Evolutionary conservation across 2,113 vertebrate genomes (phyloP).

Genomic region (Solenodon paradoxus): DNA sequence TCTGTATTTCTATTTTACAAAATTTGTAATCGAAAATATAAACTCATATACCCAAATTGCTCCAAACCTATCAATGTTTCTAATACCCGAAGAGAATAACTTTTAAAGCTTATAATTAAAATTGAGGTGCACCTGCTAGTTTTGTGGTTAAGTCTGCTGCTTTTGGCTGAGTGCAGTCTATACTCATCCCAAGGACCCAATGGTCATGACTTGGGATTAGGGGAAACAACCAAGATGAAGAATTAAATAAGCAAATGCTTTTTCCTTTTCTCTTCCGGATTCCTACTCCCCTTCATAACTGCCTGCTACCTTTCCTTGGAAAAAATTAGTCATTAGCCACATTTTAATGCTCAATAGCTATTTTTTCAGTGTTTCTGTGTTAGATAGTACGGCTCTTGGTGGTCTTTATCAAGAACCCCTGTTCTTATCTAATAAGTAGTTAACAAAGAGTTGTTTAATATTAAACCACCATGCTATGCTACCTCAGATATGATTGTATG

Average conservation of each 20-base stretch:
- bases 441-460: background rate
- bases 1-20: background rate
- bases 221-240: too few species aligned
- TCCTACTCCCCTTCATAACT: too few species aligned
- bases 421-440: background rate
- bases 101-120: background rate
- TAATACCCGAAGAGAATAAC: background rate
- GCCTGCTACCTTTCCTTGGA: too few species aligned
- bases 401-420: background rate
- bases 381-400: background rate
- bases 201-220: too few species aligned
- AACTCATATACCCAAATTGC: background rate
- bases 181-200: too few species aligned
- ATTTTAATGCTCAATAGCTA: background rate
- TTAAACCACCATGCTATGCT: background rate
- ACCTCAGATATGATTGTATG: background rate
- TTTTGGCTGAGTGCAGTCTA: too few species aligned
- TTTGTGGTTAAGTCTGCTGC: too few species aligned
- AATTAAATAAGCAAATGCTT: too few species aligned
- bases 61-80: background rate
- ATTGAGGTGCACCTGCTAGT: too few species aligned
- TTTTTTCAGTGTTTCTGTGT: background rate
- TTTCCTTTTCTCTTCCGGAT: too few species aligned
- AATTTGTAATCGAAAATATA: background rate
- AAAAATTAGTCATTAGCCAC: background rate